Base-by-base conservation (phyloP, 2,888 invertebrate genomes). In the Arrhopalites spinosus region DNA sequence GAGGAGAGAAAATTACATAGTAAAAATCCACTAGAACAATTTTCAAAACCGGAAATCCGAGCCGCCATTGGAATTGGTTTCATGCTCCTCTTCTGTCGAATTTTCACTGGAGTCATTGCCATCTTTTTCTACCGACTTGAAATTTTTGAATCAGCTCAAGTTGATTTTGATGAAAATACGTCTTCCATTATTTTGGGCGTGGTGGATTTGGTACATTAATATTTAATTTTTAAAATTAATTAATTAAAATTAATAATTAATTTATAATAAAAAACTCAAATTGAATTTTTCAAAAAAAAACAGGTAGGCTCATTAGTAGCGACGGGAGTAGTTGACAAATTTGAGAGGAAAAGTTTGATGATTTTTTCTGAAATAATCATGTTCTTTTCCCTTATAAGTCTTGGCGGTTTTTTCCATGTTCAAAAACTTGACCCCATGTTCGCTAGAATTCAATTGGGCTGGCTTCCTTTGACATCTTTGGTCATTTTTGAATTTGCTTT, bases 71-170 rank as follows among this genome's bases (percentile, higher is more conserved):
- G 30, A 59, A 17, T 59, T 71, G 13, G 78, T 13, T 63, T 81
- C 25, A 74, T 74, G 0, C 68, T 81, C 50, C 75, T 79, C 73
- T 77, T 79, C 47, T 81, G 79, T 66, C 74, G 77, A 3, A 75
- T 77, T 3, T 29, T 79, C 8, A 45, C 1, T 27, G 43, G 36
- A 36, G 36, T 36, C 5, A 36, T 11, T 36, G 36, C 36, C 36
- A 36, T 36, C 11, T 7, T 36, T 36, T 36, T 36, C 17, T 81
- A 79, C 69, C 76, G 77, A 2, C 79, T 81, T 8, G 76, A 75
- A n/a, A 81, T 81, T 75, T 81, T 81, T 50, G 75, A 78, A 25
- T 78, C 77, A 1, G 78, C 81, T 0, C 78, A 78, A 1, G 76
- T 78, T 11, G 45, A 70, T 25, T 67, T 81, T 68, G 79, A 80